Base-by-base conservation (phyloP, 2,888 invertebrate species). In the Congeria kusceri region DNA sequence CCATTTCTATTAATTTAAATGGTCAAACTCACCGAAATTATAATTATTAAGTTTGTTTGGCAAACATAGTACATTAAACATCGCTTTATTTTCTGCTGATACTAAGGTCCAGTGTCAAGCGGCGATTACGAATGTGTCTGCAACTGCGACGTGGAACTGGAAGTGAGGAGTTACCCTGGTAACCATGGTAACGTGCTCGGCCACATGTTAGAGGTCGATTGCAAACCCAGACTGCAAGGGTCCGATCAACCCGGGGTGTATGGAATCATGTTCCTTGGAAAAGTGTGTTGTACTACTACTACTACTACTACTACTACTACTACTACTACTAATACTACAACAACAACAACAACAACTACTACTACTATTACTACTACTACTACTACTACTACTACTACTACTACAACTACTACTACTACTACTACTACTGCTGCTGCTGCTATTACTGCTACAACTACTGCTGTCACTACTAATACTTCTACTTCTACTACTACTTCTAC, bases 121-220 rank as follows among this genome's bases (percentile, higher is more conserved):
- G 77, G 70, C 0, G 77, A 77, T 62, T 77, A 71, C 27, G 62
- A 70, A 18, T 77, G 77, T 56, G 5, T 77, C 13, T 77, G 77
- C 58, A 77, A 77, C 59, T 77, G 70, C 56, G 58, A 77, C 47
- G 56, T 59, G 7, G 71, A 77, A 27, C 20, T 44, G 13, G 15
- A 15, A 3, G 62, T 77, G 2, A 57, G 66, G n/a, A 9, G 20
- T 13, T 29, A 64, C 7, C 23, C 68, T 7, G 49, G 68, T 11
- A n/a, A n/a, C 1, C 23, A 27, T 7, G 57, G 64, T 3, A n/a
- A 23, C 2, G 15, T 39, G 0, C 20, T 80, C 3, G 80, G 80
- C 1, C 64, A 68, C 47, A 61, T 80, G 76, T 76, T 68, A 44
- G 76, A 76, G 62, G 71, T 72, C 27, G 76, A 80, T 23, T 80